phyloP scores from a whole-genome alignment of 2,888 invertebrate genomes.

The Hymenopus coronatus region DNA sequence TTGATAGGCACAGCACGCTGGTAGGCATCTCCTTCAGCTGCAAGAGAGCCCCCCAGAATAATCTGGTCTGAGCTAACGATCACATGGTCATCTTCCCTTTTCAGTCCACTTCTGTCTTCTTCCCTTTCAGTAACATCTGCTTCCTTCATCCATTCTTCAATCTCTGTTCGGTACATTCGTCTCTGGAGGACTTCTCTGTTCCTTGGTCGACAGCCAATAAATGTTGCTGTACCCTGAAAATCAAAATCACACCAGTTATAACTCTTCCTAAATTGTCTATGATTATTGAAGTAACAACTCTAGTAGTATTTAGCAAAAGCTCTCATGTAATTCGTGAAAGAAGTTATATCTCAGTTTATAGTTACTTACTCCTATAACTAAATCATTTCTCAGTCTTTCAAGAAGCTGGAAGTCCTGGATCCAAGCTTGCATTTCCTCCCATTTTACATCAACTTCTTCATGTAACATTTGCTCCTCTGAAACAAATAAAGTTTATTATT shows the following conservation, averaged over 20 bases:
- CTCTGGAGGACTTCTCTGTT: constrained; percentile 73
- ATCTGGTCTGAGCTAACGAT: constrained; percentile 8
- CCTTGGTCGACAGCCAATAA: constrained; percentile 69
- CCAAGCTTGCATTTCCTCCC: constrained; percentile 62
- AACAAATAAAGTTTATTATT: constrained; percentile 35
- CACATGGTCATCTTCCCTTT: constrained; percentile 16
- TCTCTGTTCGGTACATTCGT: constrained; percentile 73
- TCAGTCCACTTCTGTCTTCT: background rate
- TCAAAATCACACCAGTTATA: constrained; percentile 3
- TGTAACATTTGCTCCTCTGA: constrained; percentile 72
- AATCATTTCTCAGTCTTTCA: constrained; percentile 51
- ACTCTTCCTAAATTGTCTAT: background rate
- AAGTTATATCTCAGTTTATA: background rate
- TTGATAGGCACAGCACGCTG: constrained; percentile 8
- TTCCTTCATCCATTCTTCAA: constrained; percentile 70
- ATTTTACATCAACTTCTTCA: constrained; percentile 69
- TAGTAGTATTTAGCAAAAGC: background rate
- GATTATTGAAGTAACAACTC: background rate
- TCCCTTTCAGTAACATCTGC: constrained; percentile 56
- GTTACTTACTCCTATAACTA: constrained; percentile 52
- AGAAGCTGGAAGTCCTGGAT: constrained; percentile 54
- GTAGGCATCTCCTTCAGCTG: constrained; percentile 7
- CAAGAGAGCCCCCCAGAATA: background rate
- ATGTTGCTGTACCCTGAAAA: constrained; percentile 58
- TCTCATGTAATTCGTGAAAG: background rate